phyloP scores from a whole-genome alignment of 1,140 invertebrate genomes.

The Trichonephila clavipes region DNA sequence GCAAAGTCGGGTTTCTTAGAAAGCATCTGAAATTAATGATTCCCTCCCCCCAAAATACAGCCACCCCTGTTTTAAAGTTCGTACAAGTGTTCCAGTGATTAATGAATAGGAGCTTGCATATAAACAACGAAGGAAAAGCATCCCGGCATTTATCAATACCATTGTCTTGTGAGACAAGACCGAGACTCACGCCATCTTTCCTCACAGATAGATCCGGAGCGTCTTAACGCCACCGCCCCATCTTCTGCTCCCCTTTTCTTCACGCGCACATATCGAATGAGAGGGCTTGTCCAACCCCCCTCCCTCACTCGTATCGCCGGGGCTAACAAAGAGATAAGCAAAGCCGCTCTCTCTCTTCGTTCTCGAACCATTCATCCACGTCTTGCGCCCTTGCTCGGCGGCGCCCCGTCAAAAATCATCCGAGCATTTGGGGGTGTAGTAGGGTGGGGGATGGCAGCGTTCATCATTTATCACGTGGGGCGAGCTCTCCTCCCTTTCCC shows the following conservation, averaged over 20 bases:
- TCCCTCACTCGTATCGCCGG: slow-evolving; percentile 40
- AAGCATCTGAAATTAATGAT: slow-evolving; percentile 6
- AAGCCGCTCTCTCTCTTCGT: slow-evolving; percentile 43
- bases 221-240: slow-evolving; percentile 22
- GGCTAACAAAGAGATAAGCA: slow-evolving; percentile 73
- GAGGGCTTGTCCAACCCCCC: not conserved
- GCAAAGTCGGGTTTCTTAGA: not conserved
- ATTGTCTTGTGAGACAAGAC: slow-evolving; percentile 30
- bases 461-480: slow-evolving; percentile 71
- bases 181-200: not conserved
- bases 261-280: slow-evolving; percentile 33
- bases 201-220: slow-evolving; percentile 13
- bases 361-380: slow-evolving; percentile 64
- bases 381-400: slow-evolving; percentile 12
- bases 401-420: slow-evolving; percentile 72
- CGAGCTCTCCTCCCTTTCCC: not conserved
- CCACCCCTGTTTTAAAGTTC: not conserved
- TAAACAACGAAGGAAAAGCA: not conserved
- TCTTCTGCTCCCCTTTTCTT: not conserved
- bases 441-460: not conserved
- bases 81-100: not conserved
- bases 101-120: not conserved
- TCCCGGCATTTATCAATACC: slow-evolving; percentile 4
- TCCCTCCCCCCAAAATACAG: not conserved
- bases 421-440: slow-evolving; percentile 25